phyloP scores from a whole-genome alignment of 2,113 vertebrate species.

The Lepisosteus osseus region DNA sequence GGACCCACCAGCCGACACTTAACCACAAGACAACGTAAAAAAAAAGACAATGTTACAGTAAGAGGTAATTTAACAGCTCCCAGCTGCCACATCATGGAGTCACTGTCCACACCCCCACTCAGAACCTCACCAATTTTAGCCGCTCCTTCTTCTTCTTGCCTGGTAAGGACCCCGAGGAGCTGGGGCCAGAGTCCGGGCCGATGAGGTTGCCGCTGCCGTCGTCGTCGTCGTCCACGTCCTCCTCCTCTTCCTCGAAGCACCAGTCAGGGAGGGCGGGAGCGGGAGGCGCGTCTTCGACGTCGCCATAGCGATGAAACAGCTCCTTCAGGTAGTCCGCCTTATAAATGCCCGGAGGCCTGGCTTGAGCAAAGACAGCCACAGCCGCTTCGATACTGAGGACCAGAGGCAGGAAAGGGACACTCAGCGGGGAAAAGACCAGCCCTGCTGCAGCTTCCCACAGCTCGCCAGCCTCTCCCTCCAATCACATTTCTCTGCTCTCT shows the following conservation, averaged over 20 bases:
- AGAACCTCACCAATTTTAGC: slow-evolving; percentile 83
- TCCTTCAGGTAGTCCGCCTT: slow-evolving; percentile 97
- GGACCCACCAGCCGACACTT: no score
- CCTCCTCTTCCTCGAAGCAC: slow-evolving; percentile 90
- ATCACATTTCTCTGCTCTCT: no score
- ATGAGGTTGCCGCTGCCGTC: slow-evolving; percentile 53
- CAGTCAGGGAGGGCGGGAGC: slow-evolving; percentile 89
- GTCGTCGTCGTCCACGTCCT: slow-evolving; percentile 71
- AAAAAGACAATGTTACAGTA: no score
- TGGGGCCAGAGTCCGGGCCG: slow-evolving; percentile 81
- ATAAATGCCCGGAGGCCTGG: slow-evolving; percentile 94
- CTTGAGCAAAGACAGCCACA: slow-evolving; percentile 84
- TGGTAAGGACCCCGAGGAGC: slow-evolving; percentile 80
- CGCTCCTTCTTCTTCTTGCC: slow-evolving; percentile 89
- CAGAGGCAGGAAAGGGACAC: slow-evolving; percentile 19
- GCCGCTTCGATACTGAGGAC: slow-evolving; percentile 86
- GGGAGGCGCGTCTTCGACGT: slow-evolving; percentile 83
- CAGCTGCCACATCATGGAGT: no score
- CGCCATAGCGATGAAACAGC: slow-evolving; percentile 90
- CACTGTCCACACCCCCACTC: background rate
- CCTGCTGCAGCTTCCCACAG: background rate
- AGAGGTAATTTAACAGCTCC: no score
- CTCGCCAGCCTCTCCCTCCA: no score
- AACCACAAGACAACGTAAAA: no score
- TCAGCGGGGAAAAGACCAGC: background rate